Conservation (phyloP, 2,113 vertebrate species). For the Campylomormyrus tamandua region DNA sequence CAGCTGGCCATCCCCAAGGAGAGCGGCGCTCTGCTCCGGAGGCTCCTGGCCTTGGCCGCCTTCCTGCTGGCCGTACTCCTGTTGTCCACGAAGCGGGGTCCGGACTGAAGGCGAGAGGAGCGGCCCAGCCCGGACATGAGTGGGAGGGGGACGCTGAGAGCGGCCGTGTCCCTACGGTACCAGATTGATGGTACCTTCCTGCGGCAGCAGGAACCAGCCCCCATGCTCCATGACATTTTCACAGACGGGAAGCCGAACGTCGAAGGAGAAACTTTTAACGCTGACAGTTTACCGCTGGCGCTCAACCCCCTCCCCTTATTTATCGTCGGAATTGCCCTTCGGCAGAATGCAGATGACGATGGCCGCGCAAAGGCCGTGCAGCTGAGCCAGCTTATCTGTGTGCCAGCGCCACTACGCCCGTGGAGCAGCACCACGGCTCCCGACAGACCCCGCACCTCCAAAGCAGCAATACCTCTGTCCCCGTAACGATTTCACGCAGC, state of each 20-base stretch:
- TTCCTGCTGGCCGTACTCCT: conserved; percentile 67
- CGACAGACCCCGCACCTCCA: background rate
- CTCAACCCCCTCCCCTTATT: background rate
- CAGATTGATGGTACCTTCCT: background rate
- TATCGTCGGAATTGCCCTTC: background rate
- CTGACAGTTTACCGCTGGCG: background rate
- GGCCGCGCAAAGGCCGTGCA: background rate
- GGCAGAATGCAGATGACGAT: background rate
- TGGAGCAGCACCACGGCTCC: background rate
- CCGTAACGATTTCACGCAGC: background rate
- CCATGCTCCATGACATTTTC: background rate
- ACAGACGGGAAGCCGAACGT: background rate
- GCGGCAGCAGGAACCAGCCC: background rate
- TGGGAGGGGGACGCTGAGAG: background rate
- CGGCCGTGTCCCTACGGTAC: background rate
- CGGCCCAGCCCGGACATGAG: background rate
- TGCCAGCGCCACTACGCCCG: background rate
- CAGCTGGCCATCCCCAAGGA: conserved; percentile 93
- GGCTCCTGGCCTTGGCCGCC: conserved; percentile 62
- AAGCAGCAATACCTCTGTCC: conserved; percentile 18
- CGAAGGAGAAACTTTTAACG: background rate
- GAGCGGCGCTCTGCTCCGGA: conserved; percentile 71
- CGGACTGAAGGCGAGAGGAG: conserved; percentile 27
- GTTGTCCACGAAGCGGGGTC: conserved; percentile 48
- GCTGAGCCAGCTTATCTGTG: background rate